Percentiles rank a stretch among this genome's conserved stretches.
Evolutionary conservation across 2,113 vertebrate genomes (phyloP).

Genomic region (Guaruba guarouba): DNA sequence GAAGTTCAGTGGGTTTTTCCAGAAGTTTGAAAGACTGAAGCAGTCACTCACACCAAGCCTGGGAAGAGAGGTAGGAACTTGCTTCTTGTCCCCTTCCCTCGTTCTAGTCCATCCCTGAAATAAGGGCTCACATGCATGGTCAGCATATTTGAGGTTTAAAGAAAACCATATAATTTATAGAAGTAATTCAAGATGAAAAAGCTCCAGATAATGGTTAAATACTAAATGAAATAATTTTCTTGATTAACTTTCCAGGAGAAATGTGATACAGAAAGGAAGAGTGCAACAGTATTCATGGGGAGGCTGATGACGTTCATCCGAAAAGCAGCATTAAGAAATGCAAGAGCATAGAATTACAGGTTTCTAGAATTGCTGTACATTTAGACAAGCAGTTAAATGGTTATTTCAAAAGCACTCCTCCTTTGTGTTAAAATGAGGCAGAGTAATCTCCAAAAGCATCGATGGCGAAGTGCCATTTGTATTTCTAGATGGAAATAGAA

Average conservation of each 20-base stretch:
- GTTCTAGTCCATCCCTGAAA: not conserved
- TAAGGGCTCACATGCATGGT: not conserved
- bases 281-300: not conserved
- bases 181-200: not conserved
- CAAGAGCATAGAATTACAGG: not conserved
- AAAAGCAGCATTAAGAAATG: not conserved
- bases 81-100: not conserved
- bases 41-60: not conserved
- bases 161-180: rapidly evolving
- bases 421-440: not conserved
- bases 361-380: not conserved
- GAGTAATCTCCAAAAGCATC: not conserved
- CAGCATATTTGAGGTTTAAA: not conserved
- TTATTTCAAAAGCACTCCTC: not conserved
- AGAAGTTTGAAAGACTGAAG: constrained; percentile 36
- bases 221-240: not conserved
- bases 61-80: not conserved
- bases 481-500: not conserved
- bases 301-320: not conserved
- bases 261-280: constrained; percentile 37
- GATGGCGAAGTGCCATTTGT: rapidly evolving
- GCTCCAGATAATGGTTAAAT: not conserved
- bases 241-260: constrained; percentile 1
- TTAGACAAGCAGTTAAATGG: not conserved
- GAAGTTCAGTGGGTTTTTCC: constrained; percentile 32